Evolutionary conservation across 2,888 invertebrate genomes (phyloP).

Genomic region (Eupithecia centaureata): DNA sequence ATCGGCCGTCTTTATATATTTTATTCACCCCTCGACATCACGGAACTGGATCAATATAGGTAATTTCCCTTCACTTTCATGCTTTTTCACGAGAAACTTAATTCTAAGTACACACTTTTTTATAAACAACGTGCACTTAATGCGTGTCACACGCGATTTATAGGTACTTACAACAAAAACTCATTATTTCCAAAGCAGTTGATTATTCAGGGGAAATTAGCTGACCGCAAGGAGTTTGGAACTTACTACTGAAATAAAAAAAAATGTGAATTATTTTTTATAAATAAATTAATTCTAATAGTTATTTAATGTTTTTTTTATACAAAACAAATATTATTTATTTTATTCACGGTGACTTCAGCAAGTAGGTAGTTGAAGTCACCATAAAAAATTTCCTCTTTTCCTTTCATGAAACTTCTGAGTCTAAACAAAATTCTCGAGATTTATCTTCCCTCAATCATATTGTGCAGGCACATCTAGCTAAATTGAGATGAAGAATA

Average conservation of each 20-base stretch:
- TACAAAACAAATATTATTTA: no score
- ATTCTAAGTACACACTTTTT: constrained; percentile 10
- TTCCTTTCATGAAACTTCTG: not conserved
- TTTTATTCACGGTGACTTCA: no score
- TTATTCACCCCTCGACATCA: not conserved
- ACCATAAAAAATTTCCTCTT: constrained; percentile 4
- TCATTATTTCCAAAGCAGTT: constrained; percentile 34
- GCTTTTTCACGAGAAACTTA: constrained; percentile 30
- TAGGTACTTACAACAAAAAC: constrained; percentile 37
- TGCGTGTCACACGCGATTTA: constrained; percentile 44
- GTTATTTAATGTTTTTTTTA: no score
- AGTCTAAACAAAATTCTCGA: no score
- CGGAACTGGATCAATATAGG: constrained; percentile 9
- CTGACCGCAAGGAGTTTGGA: constrained; percentile 35
- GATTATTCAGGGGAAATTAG: constrained; percentile 39
- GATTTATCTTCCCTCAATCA: no score
- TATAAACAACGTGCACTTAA: constrained; percentile 33
- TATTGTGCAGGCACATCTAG: not conserved
- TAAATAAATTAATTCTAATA: no score
- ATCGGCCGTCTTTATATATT: no score
- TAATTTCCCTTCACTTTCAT: constrained; percentile 19
- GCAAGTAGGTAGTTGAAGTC: constrained; percentile 14
- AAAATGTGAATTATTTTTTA: no score
- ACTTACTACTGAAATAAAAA: constrained; percentile 3
- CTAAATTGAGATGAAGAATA: not conserved